A percentile compares a stretch with the other conserved stretches of the same genome.
Evolutionary conservation across 1,140 invertebrate genomes (phyloP).

Genomic region (Drosophila pruinosa): DNA sequence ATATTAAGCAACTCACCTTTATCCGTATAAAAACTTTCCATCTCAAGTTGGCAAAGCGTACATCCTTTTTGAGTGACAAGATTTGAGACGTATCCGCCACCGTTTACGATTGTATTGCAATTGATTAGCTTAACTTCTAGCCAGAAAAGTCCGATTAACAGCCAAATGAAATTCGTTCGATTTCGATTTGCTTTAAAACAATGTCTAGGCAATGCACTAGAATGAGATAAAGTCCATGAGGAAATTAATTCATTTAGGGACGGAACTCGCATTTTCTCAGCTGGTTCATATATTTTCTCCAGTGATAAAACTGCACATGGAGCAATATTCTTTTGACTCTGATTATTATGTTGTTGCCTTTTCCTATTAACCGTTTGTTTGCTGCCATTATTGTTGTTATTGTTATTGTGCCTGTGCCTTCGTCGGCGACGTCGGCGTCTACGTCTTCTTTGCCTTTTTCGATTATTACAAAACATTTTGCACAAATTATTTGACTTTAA

Average conservation of each 20-base stretch:
- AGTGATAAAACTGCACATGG: constrained; percentile 7
- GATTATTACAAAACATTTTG: constrained; percentile 67
- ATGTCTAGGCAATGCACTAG: constrained; percentile 28
- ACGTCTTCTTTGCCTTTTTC: constrained; percentile 53
- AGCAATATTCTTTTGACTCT: neutral
- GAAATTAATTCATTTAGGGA: constrained; percentile 33
- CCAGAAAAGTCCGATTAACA: constrained; percentile 78
- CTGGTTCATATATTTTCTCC: neutral
- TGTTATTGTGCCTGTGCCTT: constrained; percentile 38
- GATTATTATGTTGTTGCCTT: neutral
- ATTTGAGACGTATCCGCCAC: constrained; percentile 52
- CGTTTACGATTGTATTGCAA: constrained; percentile 56
- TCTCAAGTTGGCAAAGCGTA: constrained; percentile 56
- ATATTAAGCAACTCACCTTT: constrained; percentile 42
- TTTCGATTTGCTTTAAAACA: constrained; percentile 42
- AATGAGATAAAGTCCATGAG: constrained; percentile 15
- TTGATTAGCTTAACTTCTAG: constrained; percentile 72
- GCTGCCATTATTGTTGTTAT: constrained; percentile 18
- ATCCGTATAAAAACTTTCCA: constrained; percentile 43
- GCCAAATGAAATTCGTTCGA: constrained; percentile 68
- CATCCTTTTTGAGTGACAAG: constrained; percentile 57
- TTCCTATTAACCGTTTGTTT: constrained; percentile 12
- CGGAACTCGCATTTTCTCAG: constrained; percentile 16
- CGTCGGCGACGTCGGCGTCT: constrained; percentile 41
- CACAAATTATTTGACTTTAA: constrained; percentile 64